Evolutionary conservation across 2,113 vertebrate genomes (phyloP), one percentile per base, ranked within the genome.

Genomic region (Ariopsis seemanni): DNA sequence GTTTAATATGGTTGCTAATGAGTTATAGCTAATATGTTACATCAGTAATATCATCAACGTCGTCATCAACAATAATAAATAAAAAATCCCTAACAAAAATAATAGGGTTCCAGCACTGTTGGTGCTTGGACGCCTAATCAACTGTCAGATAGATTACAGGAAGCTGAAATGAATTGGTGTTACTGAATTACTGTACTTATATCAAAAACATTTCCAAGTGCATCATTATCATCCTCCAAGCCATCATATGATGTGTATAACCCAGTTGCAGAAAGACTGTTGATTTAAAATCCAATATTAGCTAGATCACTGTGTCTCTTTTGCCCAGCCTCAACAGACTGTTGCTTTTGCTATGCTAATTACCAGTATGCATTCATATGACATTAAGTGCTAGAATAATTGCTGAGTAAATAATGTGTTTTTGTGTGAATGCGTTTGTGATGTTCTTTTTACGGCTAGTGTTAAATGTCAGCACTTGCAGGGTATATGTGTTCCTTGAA

Each of bases 201-300:
- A 50, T 55, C 52, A 55, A 48, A 57, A 48, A 30, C 30, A 75
- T 58, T 58, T 71, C 25, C 22, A 83, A 62, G 58, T 75, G 55
- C 86, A 75, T 83, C 42, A 57, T 83, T 22, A 57, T 87, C 81
- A 57, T 83, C 30, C 25, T 63, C 17, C 69, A 87, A 69, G 55
- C 80, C 79, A 83, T 87, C 27, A 15, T 34, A 15, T 42, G 42
- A 42, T 42, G 42, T 42, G 22, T 65, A 67, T 80, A 57, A 8
- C 50, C 85, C 85, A 83, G 65, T 55, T 82, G 81, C 84, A 88
- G 88, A 85, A 91, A 82, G 90, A 91, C 90, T 91, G 90, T 91
- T 90, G 62, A 82, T 85, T 80, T 81, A 20, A 63, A 65, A 87
- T 83, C 71, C 22, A 82, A 85, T 88, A 84, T 86, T 83, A 34